Conservation (phyloP, 2,888 invertebrate genomes). For the Ramazzottius varieornatus region DNA sequence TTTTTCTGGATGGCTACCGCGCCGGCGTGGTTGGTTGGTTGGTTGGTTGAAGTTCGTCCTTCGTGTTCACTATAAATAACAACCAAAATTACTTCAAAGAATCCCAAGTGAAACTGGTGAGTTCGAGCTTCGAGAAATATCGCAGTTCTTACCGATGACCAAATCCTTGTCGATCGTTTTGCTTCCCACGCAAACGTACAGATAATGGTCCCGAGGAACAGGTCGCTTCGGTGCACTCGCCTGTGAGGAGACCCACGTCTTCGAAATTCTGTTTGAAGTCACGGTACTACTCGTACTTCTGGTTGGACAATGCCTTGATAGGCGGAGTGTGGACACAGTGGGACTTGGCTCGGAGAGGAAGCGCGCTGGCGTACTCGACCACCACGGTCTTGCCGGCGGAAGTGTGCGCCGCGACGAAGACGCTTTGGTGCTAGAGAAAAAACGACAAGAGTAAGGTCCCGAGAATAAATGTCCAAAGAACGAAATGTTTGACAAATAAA, state of each 20-base stretch:
- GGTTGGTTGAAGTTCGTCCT: constrained; percentile 3
- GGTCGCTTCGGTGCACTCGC: constrained; percentile 79
- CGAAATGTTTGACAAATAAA: too few species aligned
- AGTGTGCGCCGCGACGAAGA: constrained; percentile 96
- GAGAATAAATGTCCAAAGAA: too few species aligned
- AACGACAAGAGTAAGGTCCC: too few species aligned
- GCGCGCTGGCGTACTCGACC: constrained; percentile 92
- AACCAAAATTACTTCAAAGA: too few species aligned
- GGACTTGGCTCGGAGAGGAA: constrained; percentile 24
- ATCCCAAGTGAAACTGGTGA: too few species aligned
- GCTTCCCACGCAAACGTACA: constrained; percentile 52
- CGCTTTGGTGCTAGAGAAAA: constrained; percentile 40
- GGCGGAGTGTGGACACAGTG: constrained; percentile 71
- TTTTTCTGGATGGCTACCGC: not conserved
- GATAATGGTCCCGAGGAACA: constrained; percentile 73
- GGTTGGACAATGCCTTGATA: constrained; percentile 93
- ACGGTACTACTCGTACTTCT: constrained; percentile 88
- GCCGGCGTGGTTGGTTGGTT: constrained; percentile 1
- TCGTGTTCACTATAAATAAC: too few species aligned
- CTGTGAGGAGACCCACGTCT: constrained; percentile 74
- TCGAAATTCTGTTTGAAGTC: constrained; percentile 78
- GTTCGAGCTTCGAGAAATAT: too few species aligned
- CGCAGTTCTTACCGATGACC: too few species aligned
- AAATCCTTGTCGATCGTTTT: constrained; percentile 16
- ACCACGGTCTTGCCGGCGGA: constrained; percentile 97